Conservation (phyloP, 2,888 invertebrate genomes). For the Osmoderma eremita region DNA sequence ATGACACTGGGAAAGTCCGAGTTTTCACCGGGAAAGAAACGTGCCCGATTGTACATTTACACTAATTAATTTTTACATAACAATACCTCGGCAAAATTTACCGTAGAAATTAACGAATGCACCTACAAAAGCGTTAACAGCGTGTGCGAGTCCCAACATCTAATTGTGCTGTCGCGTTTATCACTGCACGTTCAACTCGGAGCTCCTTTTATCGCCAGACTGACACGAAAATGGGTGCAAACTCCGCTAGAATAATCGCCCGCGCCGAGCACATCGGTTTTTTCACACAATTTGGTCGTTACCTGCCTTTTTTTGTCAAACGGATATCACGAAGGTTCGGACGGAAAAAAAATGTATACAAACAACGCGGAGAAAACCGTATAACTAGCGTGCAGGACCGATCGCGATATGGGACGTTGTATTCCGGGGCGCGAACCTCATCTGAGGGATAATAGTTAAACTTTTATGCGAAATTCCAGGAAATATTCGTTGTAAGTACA, state of each 20-base stretch:
- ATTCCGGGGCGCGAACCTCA: constrained; percentile 7
- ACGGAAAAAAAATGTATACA: constrained; percentile 19
- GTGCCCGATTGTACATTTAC: too few species aligned
- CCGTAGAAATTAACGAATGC: too few species aligned
- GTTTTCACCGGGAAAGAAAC: background rate
- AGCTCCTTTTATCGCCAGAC: too few species aligned
- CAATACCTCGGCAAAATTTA: too few species aligned
- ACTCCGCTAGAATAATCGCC: too few species aligned
- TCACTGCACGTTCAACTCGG: too few species aligned
- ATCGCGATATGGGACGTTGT: background rate
- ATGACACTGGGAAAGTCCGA: constrained; percentile 13
- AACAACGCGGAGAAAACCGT: constrained; percentile 18
- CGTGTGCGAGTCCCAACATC: too few species aligned
- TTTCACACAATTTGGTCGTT: background rate
- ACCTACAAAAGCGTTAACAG: too few species aligned
- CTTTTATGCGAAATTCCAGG: background rate
- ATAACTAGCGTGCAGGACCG: background rate
- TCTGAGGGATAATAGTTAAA: constrained; percentile 22
- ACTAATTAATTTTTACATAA: too few species aligned
- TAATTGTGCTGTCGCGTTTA: too few species aligned
- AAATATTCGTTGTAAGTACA: background rate
- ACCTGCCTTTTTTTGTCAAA: background rate
- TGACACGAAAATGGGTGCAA: too few species aligned
- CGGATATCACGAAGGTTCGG: background rate
- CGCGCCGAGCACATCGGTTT: background rate